Evolutionary conservation across 30 jellyfish, hydroid and myxozoan genomes (phyloP), one percentile per base, ranked within the genome.

Genomic region (Chrysaora quinquecirrha): DNA sequence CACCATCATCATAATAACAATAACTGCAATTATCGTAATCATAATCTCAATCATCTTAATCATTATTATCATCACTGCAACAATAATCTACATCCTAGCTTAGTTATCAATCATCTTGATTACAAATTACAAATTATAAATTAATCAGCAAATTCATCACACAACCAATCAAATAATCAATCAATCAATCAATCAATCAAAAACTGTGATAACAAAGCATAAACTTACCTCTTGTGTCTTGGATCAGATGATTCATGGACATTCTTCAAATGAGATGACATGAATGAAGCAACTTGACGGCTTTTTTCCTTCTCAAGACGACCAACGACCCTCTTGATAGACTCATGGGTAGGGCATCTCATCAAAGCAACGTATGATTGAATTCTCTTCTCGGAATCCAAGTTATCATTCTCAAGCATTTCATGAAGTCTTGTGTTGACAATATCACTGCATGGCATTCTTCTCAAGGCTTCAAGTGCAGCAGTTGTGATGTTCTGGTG

Each of bases 401-500:
- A 24, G 83, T 69, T 70, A 16, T 70, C 31, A 69, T 84, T 71
- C 38, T 75, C 89, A 14, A 62, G 81, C 80, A 85, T 63, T 18
- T 74, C 89, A 52, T 62, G 86, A 14, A 85, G 95, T 20, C 80
- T 38, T 4, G 10, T 48, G 24, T 71, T 78, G 60, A 84, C 63
- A 54, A 43, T 73, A 27, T 76, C 94, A 47, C 71, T 87, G 93
- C 99, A 95, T 20, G 99, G 99, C 99, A 95, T 88, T 11, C 95
- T 86, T 29, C 96, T 76, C 71, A 95, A 80, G 1, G 99, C 99
- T 38, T 95, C 97, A 43, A 95, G 84, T 2, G 97, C 99, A 16
- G 99, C 94, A 19, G 84, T 35, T 58, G 96, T 95, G 87, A 95
- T 78, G 86, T 95, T 95, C 69, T 86, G 91, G 95, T 95, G 99